Base-by-base conservation (phyloP, 2,113 vertebrate species). In the Tupaia tana region DNA sequence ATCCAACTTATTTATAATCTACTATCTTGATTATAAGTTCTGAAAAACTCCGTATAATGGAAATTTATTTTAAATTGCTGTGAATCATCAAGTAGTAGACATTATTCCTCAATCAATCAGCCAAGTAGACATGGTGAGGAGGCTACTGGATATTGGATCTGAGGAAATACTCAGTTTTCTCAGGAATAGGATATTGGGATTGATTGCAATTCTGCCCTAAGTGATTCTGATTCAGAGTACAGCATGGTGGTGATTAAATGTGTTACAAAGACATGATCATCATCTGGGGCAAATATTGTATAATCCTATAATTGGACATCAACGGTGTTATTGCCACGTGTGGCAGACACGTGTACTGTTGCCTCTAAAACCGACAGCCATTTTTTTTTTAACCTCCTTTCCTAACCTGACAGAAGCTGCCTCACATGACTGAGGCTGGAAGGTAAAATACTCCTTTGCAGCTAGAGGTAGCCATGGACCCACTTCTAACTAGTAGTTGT, bases 41-140 rank as follows among this genome's bases (percentile, higher is more conserved):
- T 71, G 34, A 54, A 78, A 91, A 74, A 6, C 11, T 63, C 74
- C 74, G 31, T n/a, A 5, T 31, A 56, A 58, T 4, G 34, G 74
- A 83, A 93, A 81, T 5, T 59, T 79, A 43, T 81, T 85, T 56
- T 81, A 81, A 80, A 89, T 78, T 89, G 34, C 43, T 83, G n/a
- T 86, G 83, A 82, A 63, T 88, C 61, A 91, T 66, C 77, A 77
- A 77, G 82, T 3, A 67, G 86, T n/a, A 67, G 3, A 6, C 24
- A 84, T 71, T 8, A 31, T 86, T 93, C 92, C n/a, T 90, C 54
- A 58, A 85, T 6, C 16, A n/a, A 93, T 86, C 79, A 58, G 15
- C 12, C 61, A 78, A 73, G 34, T 1, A 85, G 59, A 66, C 75
- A 9, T 71, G 75, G 31, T 10, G 34, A 66, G 78, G 70, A 70